Evolutionary conservation across 2,113 vertebrate species (phyloP).

Genomic region (Lucifuga dentata): DNA sequence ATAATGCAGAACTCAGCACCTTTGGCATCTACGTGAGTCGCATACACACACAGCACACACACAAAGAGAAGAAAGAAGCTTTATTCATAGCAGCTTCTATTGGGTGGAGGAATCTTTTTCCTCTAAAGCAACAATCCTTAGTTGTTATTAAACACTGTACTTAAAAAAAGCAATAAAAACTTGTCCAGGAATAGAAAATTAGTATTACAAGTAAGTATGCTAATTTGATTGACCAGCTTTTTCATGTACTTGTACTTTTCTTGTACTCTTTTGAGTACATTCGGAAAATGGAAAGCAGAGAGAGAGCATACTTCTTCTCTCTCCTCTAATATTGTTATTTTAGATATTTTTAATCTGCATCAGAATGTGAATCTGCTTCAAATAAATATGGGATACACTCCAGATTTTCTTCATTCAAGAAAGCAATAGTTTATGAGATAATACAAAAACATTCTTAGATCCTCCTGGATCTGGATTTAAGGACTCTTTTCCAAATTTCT

Average conservation of each 20-base stretch:
- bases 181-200: conserved; percentile 35
- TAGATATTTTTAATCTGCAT: no score
- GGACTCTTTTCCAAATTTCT: no score
- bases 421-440: no score
- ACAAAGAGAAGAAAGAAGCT: conserved; percentile 59
- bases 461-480: no score
- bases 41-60: conserved; percentile 36
- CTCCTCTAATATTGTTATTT: no score
- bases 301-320: no score
- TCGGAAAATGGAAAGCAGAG: conserved; percentile 16
- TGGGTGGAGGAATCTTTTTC: conserved; percentile 42
- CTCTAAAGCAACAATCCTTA: background rate
- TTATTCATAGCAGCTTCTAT: conserved; percentile 52
- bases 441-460: no score
- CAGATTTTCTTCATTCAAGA: no score
- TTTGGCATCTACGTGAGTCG: conserved; percentile 52
- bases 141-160: conserved; percentile 27
- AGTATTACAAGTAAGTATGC: conserved; percentile 35
- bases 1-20: conserved; percentile 65
- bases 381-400: no score
- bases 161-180: conserved; percentile 26
- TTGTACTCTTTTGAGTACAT: background rate
- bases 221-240: conserved; percentile 16
- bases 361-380: no score
- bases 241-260: background rate